phyloP scores from a whole-genome alignment of 1,140 invertebrate genomes.

The Papilio machaon region DNA sequence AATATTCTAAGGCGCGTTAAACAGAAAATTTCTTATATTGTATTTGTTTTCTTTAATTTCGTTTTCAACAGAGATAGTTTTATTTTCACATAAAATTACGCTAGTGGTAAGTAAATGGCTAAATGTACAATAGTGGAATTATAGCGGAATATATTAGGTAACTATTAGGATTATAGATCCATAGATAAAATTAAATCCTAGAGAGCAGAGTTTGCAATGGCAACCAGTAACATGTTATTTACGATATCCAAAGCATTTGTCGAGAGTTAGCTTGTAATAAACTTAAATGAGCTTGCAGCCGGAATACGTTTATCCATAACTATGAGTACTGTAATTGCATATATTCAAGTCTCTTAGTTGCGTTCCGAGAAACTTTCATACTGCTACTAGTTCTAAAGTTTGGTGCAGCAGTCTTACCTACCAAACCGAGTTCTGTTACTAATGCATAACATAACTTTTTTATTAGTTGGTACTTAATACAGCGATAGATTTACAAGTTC shows the following conservation, averaged over 20 bases:
- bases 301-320: slow-evolving; percentile 6
- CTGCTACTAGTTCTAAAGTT: slow-evolving; percentile 7
- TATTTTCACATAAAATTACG: background rate
- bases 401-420: background rate
- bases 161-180: background rate
- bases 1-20: slow-evolving; percentile 5
- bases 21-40: background rate
- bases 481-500: too few relatives aligned
- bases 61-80: background rate
- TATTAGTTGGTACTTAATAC: background rate
- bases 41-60: background rate
- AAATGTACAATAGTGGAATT: background rate
- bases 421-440: background rate
- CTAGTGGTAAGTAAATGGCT: background rate
- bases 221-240: background rate
- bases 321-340: slow-evolving; percentile 17
- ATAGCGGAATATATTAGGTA: background rate
- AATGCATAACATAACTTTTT: slow-evolving; percentile 6
- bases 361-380: background rate
- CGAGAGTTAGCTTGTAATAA: background rate
- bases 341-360: slow-evolving; percentile 9
- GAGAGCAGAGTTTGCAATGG: background rate
- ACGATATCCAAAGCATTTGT: slow-evolving; percentile 10
- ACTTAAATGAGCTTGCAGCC: background rate
- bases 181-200: slow-evolving; percentile 5